These are phyloP conservation scores for Rotaria socialis DNA, from an alignment of 2,888 invertebrate genomes.

Conservation along the genomic window DNA sequence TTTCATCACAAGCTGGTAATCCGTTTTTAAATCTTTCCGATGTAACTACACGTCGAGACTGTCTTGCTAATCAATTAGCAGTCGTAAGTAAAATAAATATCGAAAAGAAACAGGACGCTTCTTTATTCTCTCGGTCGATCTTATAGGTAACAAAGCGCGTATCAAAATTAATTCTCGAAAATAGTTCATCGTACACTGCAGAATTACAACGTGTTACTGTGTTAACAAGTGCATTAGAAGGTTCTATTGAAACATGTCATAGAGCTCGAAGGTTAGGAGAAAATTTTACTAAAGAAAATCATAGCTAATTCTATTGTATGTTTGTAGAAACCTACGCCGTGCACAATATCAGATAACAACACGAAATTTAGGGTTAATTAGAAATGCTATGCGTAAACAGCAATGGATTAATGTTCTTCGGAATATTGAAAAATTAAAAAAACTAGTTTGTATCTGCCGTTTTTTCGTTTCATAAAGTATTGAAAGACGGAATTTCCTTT, in stretches of 20 bases:
- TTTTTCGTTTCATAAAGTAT: not conserved
- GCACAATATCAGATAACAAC: constrained; percentile 22
- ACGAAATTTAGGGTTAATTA: not conserved
- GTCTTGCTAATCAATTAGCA: not conserved
- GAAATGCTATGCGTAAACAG: constrained; percentile 24
- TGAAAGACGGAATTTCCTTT: not conserved
- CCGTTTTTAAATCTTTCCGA: not conserved
- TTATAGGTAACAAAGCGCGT: not conserved
- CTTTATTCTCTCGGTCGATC: not conserved
- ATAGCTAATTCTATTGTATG: not conserved
- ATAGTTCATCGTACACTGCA: constrained; percentile 9
- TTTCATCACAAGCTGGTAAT: not conserved
- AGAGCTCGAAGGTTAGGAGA: not conserved
- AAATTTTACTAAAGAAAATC: too few species aligned
- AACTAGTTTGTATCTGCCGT: not conserved
- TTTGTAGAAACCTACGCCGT: not conserved
- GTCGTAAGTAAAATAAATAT: not conserved
- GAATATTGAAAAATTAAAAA: constrained; percentile 34
- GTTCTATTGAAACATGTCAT: not conserved
- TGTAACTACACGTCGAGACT: not conserved
- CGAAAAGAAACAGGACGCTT: too few species aligned
- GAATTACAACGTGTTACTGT: constrained; percentile 27
- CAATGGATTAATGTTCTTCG: not conserved
- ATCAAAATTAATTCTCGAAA: not conserved
- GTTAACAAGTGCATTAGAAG: not conserved